Percentiles rank a stretch among this genome's conserved stretches.
These are phyloP conservation scores for Trichechus manatus DNA, from an alignment of 2,113 vertebrate genomes.

Conservation along the genomic window DNA sequence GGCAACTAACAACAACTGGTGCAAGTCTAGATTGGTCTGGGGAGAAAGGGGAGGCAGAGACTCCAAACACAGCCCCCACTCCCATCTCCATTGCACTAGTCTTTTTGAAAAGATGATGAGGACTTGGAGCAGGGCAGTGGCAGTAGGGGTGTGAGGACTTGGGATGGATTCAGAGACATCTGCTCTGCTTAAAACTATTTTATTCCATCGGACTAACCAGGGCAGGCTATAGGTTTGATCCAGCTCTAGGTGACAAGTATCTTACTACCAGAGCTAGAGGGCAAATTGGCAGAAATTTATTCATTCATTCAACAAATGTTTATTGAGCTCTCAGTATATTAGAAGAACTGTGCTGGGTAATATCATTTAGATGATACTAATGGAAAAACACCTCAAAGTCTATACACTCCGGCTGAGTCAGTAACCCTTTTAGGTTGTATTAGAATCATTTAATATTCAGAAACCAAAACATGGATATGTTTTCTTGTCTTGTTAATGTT, in stretches of 20 bases:
- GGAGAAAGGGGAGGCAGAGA: neutral
- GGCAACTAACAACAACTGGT: neutral
- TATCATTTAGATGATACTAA: neutral
- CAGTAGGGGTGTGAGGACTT: neutral
- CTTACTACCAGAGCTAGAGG: neutral
- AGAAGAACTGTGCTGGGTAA: neutral
- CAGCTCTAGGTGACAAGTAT: neutral
- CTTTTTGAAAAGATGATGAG: neutral
- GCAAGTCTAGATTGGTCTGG: neutral
- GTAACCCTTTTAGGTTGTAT: neutral
- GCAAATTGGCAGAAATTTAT: neutral
- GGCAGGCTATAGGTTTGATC: neutral
- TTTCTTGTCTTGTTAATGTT: slow-evolving; percentile 1
- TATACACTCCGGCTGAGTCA: neutral
- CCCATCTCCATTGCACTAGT: neutral
- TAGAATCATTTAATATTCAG: neutral
- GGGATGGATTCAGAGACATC: neutral
- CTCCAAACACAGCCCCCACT: neutral
- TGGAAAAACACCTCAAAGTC: neutral
- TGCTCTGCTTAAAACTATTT: neutral
- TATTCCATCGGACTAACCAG: neutral
- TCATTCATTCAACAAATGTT: neutral
- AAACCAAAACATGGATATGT: slow-evolving; percentile 1
- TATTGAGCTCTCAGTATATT: neutral
- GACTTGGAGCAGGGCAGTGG: neutral